Base-by-base conservation (phyloP, 2,888 invertebrate species). In the Spisula subtruncata region DNA sequence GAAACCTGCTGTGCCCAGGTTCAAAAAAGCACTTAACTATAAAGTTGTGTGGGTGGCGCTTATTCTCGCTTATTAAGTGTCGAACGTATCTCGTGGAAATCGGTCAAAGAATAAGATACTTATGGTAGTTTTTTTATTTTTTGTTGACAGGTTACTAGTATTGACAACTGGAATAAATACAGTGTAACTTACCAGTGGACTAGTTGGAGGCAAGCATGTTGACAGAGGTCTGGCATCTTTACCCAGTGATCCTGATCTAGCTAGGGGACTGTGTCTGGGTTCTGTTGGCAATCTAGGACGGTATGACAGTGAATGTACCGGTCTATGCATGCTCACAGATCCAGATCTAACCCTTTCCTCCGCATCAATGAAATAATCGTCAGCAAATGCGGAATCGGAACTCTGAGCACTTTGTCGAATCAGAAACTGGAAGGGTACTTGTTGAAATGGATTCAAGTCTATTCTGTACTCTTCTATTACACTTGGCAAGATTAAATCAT, bases 311-410 rank as follows among this genome's bases (percentile, higher is more conserved):
- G 85, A 85, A 56, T 85, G 85, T 18, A 90, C 86, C 51, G 93
- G 93, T 60, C 91, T 90, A n/a, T 90, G 89, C 10, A 94, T 94
- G 90, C 95, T 95, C 90, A 96, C 91, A 32, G 96, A 96, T 20
- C 95, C 95, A 16, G 96, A 96, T 86, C 96, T 90, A 56, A 95
- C 95, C 54, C 95, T 91, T 86, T 95, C 96, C 35, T 95, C 96
- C 14, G 95, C 95, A 92, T 95, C 95, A 51, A 96, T 95, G 86
- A 95, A 95, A 89, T 96, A 94, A 51, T 96, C 96, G 87, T 96
- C 96, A n/a, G 96, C 96, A 92, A 96, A 96, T 12, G 96, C 96
- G 6, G 96, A 96, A 91, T 96, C 96, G 0, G 96, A 94, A 88
- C 93, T 95, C 84, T 95, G 94, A 10, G 96, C 96, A 81, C 96